Evolutionary conservation across 2,888 invertebrate genomes (phyloP), one percentile per base, ranked within the genome.

Genomic region (Apomyelois bistriatella): DNA sequence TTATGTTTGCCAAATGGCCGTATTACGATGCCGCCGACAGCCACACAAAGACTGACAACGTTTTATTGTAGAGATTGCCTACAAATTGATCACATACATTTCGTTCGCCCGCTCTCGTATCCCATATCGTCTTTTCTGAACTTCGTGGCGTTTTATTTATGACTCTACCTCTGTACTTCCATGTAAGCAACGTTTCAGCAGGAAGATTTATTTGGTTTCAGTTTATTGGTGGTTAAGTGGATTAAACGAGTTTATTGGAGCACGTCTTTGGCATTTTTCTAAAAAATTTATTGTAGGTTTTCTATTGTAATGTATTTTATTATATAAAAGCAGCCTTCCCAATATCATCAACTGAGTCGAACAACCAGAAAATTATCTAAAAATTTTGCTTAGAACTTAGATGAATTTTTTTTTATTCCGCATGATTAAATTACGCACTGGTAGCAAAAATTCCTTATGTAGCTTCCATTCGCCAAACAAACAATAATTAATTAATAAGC

Each of bases 21-120:
- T 74, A 71, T 76, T 79, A 78, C 77, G 63, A 65, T 62, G 62
- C 70, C 69, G 76, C 62, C 74, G 79, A 79, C 79, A 76, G 76
- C 74, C 71, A 63, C 80, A 83, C 82, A 82, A 85, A 82, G 79
- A 75, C 76, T 76, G 79, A 78, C 79, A 73, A 66, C 79, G 74
- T 82, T 84, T 85, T 85, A 84, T 82, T 82, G 80, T 78, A 64
- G 73, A 78, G 78, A 85, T 84, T 81, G 82, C 78, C 72, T 81
- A 83, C 84, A 84, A 85, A 84, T 85, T 80, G 82, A 77, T 78
- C 74, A 60, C 74, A 74, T 77, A 78, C 75, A 71, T 76, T 68
- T 38, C 50, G 42, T 22, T 51, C 42, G 32, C 53, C 50, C 17
- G 56, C 64, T 66, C 60, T 58, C 59, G 62, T 22, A 54, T 58